Conservation (phyloP, 2,888 invertebrate genomes). For the Halictus ligatus region DNA sequence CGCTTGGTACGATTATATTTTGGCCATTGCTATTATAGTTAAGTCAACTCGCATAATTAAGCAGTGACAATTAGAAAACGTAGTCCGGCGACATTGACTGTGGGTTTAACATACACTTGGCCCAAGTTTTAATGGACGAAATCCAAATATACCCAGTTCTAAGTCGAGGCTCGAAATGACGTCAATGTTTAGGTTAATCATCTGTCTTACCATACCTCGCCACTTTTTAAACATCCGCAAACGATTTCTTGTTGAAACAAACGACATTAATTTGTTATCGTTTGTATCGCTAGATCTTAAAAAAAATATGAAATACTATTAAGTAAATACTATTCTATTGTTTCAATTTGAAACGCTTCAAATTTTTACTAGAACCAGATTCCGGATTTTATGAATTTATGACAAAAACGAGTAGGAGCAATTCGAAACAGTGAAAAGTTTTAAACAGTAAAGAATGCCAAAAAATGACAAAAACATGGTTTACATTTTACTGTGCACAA, state of each 20-base stretch:
- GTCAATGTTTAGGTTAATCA: constrained; percentile 50
- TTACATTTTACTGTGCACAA: background rate
- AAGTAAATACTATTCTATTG: background rate
- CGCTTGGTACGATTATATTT: background rate
- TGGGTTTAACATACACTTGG: constrained; percentile 54
- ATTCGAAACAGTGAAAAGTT: too few species aligned
- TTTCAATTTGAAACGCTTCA: too few species aligned
- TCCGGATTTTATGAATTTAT: too few species aligned
- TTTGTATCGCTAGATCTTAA: background rate
- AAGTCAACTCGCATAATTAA: constrained; percentile 38
- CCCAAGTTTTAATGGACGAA: constrained; percentile 55
- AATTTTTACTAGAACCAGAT: too few species aligned
- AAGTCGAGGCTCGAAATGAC: constrained; percentile 35
- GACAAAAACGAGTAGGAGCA: too few species aligned
- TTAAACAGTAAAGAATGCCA: too few species aligned
- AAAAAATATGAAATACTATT: background rate
- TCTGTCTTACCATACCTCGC: background rate
- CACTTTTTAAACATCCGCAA: background rate
- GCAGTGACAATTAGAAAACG: constrained; percentile 64
- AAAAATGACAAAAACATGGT: background rate
- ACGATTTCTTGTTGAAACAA: background rate
- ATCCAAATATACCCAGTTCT: constrained; percentile 56
- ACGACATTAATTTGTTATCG: background rate
- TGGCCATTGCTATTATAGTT: constrained; percentile 25
- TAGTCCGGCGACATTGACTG: constrained; percentile 37